These are phyloP conservation scores for Diprion similis DNA, from an alignment of 1,140 invertebrate species.

Conservation along the genomic window DNA sequence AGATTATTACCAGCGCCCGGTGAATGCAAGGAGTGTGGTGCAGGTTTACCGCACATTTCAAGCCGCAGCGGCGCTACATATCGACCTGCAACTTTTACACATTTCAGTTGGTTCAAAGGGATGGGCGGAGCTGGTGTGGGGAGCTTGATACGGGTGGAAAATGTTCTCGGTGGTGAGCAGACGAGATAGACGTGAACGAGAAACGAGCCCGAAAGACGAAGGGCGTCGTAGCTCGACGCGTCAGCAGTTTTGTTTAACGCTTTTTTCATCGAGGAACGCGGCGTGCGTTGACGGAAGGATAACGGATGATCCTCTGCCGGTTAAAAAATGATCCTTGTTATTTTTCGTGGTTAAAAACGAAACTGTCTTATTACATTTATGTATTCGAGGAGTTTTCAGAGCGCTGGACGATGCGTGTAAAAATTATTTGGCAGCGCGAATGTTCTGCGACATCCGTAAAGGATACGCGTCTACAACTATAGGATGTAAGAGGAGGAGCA, in stretches of 20 bases:
- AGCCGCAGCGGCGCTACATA: not conserved
- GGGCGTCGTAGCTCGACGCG: not conserved
- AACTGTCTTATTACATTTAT: too few relatives aligned
- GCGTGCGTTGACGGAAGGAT: too few relatives aligned
- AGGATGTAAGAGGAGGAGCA: conserved; percentile 14
- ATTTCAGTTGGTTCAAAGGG: not conserved
- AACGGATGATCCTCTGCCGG: too few relatives aligned
- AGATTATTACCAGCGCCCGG: conserved; percentile 29
- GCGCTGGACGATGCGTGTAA: conserved; percentile 46
- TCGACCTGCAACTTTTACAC: not conserved
- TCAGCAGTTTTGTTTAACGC: conserved; percentile 2
- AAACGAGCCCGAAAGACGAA: not conserved
- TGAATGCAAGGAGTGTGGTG: not conserved
- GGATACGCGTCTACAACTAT: conserved; percentile 21
- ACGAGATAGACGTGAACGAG: not conserved
- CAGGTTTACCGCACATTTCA: too few relatives aligned
- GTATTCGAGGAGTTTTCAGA: conserved; percentile 10
- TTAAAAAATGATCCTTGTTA: too few relatives aligned
- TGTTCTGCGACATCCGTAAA: conserved; percentile 8
- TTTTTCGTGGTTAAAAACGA: too few relatives aligned
- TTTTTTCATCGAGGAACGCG: not conserved
- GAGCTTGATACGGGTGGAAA: not conserved
- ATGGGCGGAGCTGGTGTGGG: too few relatives aligned
- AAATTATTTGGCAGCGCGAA: conserved; percentile 48
- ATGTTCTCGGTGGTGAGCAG: not conserved